Evolutionary conservation across 2,113 vertebrate species (phyloP).

Genomic region (Lepisosteus oculatus): DNA sequence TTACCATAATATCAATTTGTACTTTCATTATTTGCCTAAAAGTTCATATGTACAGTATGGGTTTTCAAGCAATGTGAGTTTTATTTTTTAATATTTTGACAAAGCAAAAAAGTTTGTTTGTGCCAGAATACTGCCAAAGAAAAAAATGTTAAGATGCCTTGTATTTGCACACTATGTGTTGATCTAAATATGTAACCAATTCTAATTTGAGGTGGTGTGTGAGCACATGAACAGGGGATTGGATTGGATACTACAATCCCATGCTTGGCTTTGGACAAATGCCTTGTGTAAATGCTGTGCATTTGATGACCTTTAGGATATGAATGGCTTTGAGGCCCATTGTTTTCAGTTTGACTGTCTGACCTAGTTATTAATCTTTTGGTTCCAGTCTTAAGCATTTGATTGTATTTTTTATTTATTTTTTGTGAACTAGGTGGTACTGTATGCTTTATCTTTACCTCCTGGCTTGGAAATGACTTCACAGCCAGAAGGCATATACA

Average conservation of each 20-base stretch:
- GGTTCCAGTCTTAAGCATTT: slow-evolving; percentile 13
- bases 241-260: slow-evolving; percentile 15
- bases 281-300: slow-evolving; percentile 21
- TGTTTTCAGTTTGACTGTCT: slow-evolving; percentile 22
- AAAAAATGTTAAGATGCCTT: slow-evolving; percentile 5
- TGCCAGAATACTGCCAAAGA: slow-evolving; percentile 31
- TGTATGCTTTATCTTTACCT: slow-evolving; percentile 35
- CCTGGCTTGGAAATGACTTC: slow-evolving; percentile 6
- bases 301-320: slow-evolving; percentile 26
- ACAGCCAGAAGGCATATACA: slow-evolving; percentile 17
- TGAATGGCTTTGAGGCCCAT: slow-evolving; percentile 12
- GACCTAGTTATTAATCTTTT: slow-evolving; percentile 4
- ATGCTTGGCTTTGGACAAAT: slow-evolving; percentile 29
- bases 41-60: too few species aligned
- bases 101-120: neutral
- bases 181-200: slow-evolving; percentile 23
- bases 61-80: too few species aligned
- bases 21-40: too few species aligned
- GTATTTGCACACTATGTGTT: neutral
- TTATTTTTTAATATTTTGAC: too few species aligned
- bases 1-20: too few species aligned
- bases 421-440: slow-evolving; percentile 18
- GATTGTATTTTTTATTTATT: neutral
- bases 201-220: slow-evolving; percentile 12
- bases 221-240: too few species aligned